Evolutionary conservation across 2,888 invertebrate species (phyloP).

Genomic region (Drosophila putrida): DNA sequence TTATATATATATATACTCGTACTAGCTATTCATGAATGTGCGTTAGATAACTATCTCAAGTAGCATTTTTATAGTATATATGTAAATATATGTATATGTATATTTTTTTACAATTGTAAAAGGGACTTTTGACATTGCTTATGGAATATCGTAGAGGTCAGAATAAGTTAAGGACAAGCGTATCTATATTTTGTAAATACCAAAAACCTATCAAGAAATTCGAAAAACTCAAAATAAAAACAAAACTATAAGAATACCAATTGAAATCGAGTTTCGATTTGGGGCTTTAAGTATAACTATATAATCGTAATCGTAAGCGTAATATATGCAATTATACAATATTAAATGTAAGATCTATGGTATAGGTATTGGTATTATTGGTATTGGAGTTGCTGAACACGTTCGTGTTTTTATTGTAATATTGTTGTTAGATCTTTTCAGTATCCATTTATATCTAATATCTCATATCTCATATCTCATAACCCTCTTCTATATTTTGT

Average conservation of each 20-base stretch:
- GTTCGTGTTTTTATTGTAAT: slow-evolving; percentile 64
- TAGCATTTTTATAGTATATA: not conserved
- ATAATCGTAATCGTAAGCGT: too few relatives aligned
- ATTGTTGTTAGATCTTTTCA: slow-evolving; percentile 29
- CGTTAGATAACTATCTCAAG: slow-evolving; percentile 6
- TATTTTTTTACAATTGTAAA: slow-evolving; percentile 3
- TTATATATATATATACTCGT: slow-evolving; percentile 14
- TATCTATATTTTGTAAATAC: too few relatives aligned
- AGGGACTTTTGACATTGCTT: slow-evolving; percentile 17
- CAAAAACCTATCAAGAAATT: not conserved
- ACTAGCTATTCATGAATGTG: slow-evolving; percentile 32
- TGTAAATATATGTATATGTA: not conserved
- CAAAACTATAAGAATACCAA: not conserved
- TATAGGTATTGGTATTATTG: too few relatives aligned
- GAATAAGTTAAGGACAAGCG: not conserved
- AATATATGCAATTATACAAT: slow-evolving; percentile 3
- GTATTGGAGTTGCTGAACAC: slow-evolving; percentile 56
- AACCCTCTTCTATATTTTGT: not conserved
- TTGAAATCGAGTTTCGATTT: not conserved
- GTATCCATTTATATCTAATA: not conserved
- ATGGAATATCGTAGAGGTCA: slow-evolving; percentile 22
- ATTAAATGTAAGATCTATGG: slow-evolving; percentile 36
- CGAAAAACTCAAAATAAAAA: slow-evolving; percentile 29
- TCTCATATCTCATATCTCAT: not conserved
- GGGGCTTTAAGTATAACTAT: too few relatives aligned